A percentile compares a stretch with the other conserved stretches of the same genome.
phyloP scores from a whole-genome alignment of 2,113 vertebrate species.

The Gallinago paraguaiae region DNA sequence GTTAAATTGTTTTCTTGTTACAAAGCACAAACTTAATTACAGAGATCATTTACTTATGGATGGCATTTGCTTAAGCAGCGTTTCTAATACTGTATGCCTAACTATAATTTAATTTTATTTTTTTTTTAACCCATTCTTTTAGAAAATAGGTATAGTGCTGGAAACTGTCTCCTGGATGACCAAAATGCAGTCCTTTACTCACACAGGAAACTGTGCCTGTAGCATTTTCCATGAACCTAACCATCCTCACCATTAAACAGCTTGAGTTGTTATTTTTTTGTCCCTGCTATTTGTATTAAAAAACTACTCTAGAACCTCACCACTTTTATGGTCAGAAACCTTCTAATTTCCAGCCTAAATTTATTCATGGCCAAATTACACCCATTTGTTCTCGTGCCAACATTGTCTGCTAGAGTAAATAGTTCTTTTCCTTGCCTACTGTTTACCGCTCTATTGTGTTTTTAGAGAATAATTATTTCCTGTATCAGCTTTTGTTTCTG shows the following conservation, averaged over 20 bases:
- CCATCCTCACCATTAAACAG: neutral
- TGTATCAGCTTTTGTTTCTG: constrained; percentile 56
- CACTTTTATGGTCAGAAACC: neutral
- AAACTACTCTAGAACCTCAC: neutral
- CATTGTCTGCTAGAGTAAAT: constrained; percentile 49
- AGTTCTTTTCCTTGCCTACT: constrained; percentile 38
- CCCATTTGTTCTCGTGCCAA: constrained; percentile 16
- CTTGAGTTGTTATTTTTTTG: neutral
- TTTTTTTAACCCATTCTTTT: neutral
- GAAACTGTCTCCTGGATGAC: neutral
- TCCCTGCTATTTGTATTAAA: neutral
- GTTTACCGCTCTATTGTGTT: constrained; percentile 56
- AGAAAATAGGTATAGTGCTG: neutral
- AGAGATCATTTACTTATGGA: neutral
- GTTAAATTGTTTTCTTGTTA: neutral
- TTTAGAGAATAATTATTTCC: constrained; percentile 58
- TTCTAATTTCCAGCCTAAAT: constrained; percentile 15
- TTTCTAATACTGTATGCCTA: neutral
- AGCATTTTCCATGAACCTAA: neutral
- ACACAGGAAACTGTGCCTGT: neutral
- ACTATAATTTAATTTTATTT: neutral
- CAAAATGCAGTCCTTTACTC: neutral
- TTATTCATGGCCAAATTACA: constrained; percentile 21
- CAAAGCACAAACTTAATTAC: neutral
- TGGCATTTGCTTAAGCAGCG: neutral